Conservation (phyloP, 1,140 invertebrate species). For the Bombus picipes region DNA sequence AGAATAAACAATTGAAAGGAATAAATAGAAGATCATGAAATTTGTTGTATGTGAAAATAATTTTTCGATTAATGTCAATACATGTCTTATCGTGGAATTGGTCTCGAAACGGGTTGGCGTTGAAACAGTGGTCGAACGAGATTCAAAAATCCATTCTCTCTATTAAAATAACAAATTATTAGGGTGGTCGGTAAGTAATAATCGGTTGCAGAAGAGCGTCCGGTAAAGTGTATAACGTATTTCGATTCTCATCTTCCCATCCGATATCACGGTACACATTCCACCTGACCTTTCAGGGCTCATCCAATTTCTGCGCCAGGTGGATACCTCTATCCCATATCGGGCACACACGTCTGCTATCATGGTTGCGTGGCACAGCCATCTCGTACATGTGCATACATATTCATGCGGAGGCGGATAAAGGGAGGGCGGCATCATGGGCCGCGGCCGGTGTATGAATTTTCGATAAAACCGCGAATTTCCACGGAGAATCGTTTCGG, state of each 20-base stretch:
- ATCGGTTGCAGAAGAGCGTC: not conserved
- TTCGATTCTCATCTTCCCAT: constrained; percentile 39
- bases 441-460: constrained; percentile 55
- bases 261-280: constrained; percentile 29
- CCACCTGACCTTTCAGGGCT: constrained; percentile 53
- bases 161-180: constrained; percentile 7
- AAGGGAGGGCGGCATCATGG: not conserved
- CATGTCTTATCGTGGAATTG: not conserved
- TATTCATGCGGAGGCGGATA: constrained; percentile 19
- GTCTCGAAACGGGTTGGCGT: too few species aligned
- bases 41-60: not conserved
- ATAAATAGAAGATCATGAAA: too few species aligned
- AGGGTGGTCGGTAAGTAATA: not conserved
- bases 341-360: not conserved
- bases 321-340: constrained; percentile 15
- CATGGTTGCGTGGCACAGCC: not conserved
- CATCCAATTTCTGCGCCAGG: constrained; percentile 55
- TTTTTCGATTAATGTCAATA: not conserved
- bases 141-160: not conserved
- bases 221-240: constrained; percentile 4
- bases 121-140: not conserved
- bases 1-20: too few species aligned
- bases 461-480: constrained; percentile 69
- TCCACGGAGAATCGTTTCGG: constrained; percentile 57
- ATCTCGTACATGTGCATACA: not conserved